Evolutionary conservation across 1,140 invertebrate species (phyloP).

Genomic region (Teleopsis dalmanni): DNA sequence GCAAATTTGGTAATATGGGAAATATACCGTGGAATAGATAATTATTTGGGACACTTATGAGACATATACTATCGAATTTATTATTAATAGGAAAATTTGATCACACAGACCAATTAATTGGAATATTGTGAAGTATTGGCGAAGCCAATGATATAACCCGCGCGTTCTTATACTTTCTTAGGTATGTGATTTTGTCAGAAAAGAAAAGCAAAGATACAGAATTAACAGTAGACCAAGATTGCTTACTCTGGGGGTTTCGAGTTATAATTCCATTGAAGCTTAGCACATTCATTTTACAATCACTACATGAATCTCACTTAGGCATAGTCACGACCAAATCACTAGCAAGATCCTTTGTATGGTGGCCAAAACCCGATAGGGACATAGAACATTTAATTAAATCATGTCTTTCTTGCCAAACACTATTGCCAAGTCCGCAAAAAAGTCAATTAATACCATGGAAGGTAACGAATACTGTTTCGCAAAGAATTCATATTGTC

Average conservation of each 20-base stretch:
- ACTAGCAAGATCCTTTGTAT: constrained; percentile 46
- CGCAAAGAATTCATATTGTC: neutral
- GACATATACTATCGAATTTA: too few species aligned
- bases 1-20: too few species aligned
- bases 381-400: constrained; percentile 21
- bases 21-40: too few species aligned
- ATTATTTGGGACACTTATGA: too few species aligned
- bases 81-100: too few species aligned
- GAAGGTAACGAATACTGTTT: constrained; percentile 3
- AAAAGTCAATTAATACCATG: constrained; percentile 11
- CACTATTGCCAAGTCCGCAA: constrained; percentile 2
- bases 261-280: constrained; percentile 2
- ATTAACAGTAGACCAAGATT: constrained; percentile 17
- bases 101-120: too few species aligned
- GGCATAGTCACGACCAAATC: constrained; percentile 49
- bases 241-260: constrained; percentile 7
- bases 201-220: constrained; percentile 11
- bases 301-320: constrained; percentile 16
- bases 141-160: too few species aligned
- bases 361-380: constrained; percentile 46
- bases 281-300: neutral
- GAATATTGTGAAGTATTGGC: too few species aligned
- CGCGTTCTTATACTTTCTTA: constrained; percentile 8
- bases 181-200: neutral
- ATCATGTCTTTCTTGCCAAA: constrained; percentile 2